These are phyloP conservation scores for Folsomia manolachei DNA, from an alignment of 2,888 invertebrate species.

Conservation along the genomic window DNA sequence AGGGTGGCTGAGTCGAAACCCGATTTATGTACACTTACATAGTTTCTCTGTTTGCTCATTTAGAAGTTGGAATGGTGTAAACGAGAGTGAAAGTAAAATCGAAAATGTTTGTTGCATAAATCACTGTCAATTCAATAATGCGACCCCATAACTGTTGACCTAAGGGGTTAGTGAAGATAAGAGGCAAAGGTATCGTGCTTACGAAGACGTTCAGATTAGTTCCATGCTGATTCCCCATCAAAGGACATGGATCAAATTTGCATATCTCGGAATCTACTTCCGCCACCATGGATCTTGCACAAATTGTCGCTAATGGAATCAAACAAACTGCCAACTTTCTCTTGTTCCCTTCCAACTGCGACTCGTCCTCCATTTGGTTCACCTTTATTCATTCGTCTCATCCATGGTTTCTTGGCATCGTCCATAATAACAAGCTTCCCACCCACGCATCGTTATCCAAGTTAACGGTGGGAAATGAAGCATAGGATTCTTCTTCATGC, in stretches of 20 bases:
- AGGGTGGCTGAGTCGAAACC: not conserved
- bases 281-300: not conserved
- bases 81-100: slow-evolving; percentile 21
- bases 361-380: no score
- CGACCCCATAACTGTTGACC: slow-evolving; percentile 12
- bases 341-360: not conserved
- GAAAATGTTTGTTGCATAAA: slow-evolving; percentile 25
- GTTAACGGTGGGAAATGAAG: no score
- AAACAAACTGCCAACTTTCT: not conserved
- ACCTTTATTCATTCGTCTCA: no score
- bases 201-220: slow-evolving; percentile 8
- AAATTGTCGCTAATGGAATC: slow-evolving; percentile 7
- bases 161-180: slow-evolving; percentile 19
- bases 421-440: no score
- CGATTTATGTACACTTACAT: slow-evolving; percentile 15
- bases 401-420: no score
- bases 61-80: slow-evolving; percentile 22
- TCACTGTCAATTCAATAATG: slow-evolving; percentile 25
- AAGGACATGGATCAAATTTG: not conserved
- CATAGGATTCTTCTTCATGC: no score
- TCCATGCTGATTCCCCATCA: slow-evolving; percentile 14
- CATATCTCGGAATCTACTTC: slow-evolving; percentile 2
- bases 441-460: no score
- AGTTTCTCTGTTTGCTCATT: slow-evolving; percentile 12
- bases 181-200: slow-evolving; percentile 9